phyloP scores from a whole-genome alignment of 2,113 vertebrate species.

The Python bivittatus region DNA sequence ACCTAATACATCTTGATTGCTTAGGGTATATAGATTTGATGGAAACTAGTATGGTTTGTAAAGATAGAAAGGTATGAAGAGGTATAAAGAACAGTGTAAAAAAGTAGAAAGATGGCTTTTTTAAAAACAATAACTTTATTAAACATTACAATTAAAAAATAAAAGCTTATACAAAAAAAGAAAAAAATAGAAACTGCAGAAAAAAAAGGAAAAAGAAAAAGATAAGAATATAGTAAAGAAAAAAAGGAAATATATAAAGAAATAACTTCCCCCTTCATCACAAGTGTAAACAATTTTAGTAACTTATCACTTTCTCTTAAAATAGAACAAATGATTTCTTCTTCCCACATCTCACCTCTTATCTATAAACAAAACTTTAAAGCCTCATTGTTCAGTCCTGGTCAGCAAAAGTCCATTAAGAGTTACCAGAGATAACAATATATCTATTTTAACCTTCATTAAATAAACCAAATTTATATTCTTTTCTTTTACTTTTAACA shows the following conservation, averaged over 20 bases:
- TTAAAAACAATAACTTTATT: background rate
- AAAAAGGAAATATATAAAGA: background rate
- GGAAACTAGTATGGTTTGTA: background rate
- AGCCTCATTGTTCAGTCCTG: background rate
- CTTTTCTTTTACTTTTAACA: background rate
- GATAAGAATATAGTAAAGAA: background rate
- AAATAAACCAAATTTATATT: background rate
- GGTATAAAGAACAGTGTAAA: background rate
- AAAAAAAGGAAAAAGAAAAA: too few relatives aligned
- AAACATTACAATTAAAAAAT: background rate
- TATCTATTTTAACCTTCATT: background rate
- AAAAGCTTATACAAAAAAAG: background rate
- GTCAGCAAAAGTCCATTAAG: background rate
- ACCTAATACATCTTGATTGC: background rate
- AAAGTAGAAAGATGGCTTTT: background rate
- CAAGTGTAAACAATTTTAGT: background rate
- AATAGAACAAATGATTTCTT: background rate
- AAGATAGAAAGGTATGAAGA: background rate
- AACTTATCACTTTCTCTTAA: background rate
- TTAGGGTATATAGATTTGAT: background rate
- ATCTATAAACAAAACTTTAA: background rate
- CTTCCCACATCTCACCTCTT: background rate
- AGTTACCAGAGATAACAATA: background rate
- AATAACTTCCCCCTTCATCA: background rate
- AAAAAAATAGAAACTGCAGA: background rate